These are phyloP conservation scores for Lepas anatifera DNA, from an alignment of 2,888 invertebrate species.

Conservation along the genomic window DNA sequence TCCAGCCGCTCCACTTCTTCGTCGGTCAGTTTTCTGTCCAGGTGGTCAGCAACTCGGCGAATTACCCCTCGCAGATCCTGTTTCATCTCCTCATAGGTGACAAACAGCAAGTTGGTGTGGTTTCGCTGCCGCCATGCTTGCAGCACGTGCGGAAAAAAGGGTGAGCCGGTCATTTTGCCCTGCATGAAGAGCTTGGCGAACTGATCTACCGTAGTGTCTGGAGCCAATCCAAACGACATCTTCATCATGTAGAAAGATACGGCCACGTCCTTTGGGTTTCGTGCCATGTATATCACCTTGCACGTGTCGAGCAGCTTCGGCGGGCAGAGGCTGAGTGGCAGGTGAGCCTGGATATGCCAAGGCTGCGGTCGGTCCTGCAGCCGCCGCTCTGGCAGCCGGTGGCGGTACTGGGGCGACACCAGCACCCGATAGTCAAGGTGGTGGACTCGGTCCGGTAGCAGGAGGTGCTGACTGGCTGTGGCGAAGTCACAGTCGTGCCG, in stretches of 20 bases:
- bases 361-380: conserved; percentile 15
- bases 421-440: background rate
- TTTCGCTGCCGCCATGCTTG: conserved; percentile 30
- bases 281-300: conserved; percentile 35
- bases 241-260: conserved; percentile 36
- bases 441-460: background rate
- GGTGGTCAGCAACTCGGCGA: conserved; percentile 40
- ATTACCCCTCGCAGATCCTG: conserved; percentile 43
- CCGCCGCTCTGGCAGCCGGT: background rate
- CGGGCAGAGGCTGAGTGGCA: conserved; percentile 26
- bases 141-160: conserved; percentile 34
- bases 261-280: conserved; percentile 37
- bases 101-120: conserved; percentile 31
- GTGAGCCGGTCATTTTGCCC: conserved; percentile 34
- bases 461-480: background rate
- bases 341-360: conserved; percentile 28
- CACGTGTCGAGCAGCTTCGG: conserved; percentile 22
- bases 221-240: no score
- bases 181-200: conserved; percentile 33
- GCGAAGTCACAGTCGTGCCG: background rate
- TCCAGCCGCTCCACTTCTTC: conserved; percentile 38
- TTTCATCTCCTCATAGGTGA: conserved; percentile 31
- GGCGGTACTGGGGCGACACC: background rate
- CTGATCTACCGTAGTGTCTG: conserved; percentile 28
- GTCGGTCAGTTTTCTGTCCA: conserved; percentile 38